These are phyloP conservation scores for Chironomus striatipennis DNA, from an alignment of 1,140 invertebrate genomes.

Conservation along the genomic window DNA sequence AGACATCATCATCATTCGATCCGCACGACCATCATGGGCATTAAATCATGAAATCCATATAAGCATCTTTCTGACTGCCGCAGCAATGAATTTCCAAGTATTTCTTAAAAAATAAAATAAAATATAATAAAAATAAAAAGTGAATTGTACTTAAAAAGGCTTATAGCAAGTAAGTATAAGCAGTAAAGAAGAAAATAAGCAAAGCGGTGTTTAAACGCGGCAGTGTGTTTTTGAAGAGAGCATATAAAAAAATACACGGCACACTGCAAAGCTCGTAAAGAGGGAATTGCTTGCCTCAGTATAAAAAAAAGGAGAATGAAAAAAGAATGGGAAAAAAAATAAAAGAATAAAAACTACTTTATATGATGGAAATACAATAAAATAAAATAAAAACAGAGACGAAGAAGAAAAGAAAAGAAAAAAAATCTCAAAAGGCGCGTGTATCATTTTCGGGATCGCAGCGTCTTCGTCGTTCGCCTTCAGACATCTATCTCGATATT, in stretches of 20 bases:
- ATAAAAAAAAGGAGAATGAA: background rate
- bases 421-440: background rate
- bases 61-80: background rate
- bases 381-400: background rate
- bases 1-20: slow-evolving; percentile 22
- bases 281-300: background rate
- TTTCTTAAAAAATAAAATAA: background rate
- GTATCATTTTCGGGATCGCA: background rate
- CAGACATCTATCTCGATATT: background rate
- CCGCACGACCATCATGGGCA: slow-evolving; percentile 2
- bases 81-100: slow-evolving; percentile 6
- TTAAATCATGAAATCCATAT: slow-evolving; percentile 18
- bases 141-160: background rate
- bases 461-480: background rate
- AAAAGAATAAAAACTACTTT: background rate
- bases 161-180: background rate
- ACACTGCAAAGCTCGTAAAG: background rate
- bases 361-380: background rate
- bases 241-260: background rate
- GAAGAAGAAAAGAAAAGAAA: background rate
- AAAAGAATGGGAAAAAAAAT: background rate
- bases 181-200: background rate
- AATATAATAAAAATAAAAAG: background rate
- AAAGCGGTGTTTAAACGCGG: slow-evolving; percentile 15
- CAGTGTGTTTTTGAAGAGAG: background rate